Conservation (phyloP, 2,888 invertebrate genomes). For the Fabriciana adippe region DNA sequence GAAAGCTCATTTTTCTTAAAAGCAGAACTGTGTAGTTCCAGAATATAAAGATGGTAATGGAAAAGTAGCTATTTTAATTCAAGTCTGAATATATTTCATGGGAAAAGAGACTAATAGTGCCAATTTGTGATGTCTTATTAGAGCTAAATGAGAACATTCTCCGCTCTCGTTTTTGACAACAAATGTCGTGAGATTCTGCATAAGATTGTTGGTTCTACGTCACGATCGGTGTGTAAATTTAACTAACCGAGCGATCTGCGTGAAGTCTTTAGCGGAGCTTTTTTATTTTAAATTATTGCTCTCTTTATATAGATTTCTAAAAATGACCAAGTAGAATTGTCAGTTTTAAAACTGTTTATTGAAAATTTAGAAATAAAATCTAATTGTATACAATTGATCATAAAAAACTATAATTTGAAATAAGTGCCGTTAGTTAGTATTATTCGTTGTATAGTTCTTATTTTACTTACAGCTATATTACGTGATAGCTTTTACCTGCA, state of each 20-base stretch:
- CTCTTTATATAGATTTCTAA: too few species aligned
- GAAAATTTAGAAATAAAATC: too few species aligned
- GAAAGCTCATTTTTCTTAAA: conserved; percentile 31
- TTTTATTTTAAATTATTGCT: conserved; percentile 5
- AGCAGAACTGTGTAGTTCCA: conserved; percentile 14
- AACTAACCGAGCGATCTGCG: conserved; percentile 20
- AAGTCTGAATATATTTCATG: conserved; percentile 53
- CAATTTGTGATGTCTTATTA: conserved; percentile 61
- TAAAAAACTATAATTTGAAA: too few species aligned
- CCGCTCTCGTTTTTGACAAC: conserved; percentile 62
- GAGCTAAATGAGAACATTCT: conserved; percentile 49
- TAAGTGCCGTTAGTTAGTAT: too few species aligned
- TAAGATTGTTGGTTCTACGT: conserved; percentile 54
- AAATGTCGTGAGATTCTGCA: conserved; percentile 67
- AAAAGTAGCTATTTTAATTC: conserved; percentile 53
- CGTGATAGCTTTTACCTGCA: too few species aligned
- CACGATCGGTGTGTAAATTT: conserved; percentile 50
- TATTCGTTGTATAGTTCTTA: too few species aligned
- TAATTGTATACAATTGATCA: too few species aligned
- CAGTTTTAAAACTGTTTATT: too few species aligned
- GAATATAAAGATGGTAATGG: not conserved
- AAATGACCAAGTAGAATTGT: too few species aligned
- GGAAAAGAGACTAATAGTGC: conserved; percentile 59
- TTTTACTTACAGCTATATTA: too few species aligned
- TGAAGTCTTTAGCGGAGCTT: conserved; percentile 5